Evolutionary conservation across 2,888 invertebrate species (phyloP), one percentile per base, ranked within the genome.

Genomic region (Iphiclides podalirius): DNA sequence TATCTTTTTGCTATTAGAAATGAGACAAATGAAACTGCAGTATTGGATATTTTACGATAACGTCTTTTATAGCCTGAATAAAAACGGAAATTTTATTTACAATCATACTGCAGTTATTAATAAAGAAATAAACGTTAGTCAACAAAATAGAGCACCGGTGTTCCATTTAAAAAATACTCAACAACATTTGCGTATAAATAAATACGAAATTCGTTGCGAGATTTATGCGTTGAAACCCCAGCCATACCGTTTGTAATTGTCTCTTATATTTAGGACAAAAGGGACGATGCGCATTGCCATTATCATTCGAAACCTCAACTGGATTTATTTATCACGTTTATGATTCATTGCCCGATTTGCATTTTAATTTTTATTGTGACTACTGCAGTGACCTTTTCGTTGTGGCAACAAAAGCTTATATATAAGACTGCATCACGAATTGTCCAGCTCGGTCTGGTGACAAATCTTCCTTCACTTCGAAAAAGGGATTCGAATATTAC

Each of bases 181-280:
- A 67, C 69, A 69, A 66, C 77, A 79, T 77, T 75, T 79, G 75
- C 68, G 70, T 73, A 68, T 72, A 74, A 78, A 81, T 82, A 82
- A 79, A 80, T 82, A 79, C 78, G 70, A 74, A 74, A 81, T 80
- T 69, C 64, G 67, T 71, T 67, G 58, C 56, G 53, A 76, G 75
- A 84, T 82, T 80, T 81, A 83, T 67, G 70, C 56, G 57, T 59
- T 61, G 66, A 67, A 60, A 70, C 73, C 71, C 61, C 58, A 56
- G 58, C 54, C 58, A 52, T 47, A 63, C 60, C 64, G 65, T 60
- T 69, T 70, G 74, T 80, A 78, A 80, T 79, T 77, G 75, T 78
- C 73, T 77, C 70, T 75, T 64, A 59, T 68, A 72, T 76, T 72
- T 69, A 67, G 71, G 64, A 78, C 73, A 74, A 75, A 70, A 70